phyloP scores from a whole-genome alignment of 2,113 vertebrate species.

The human (Homo sapiens) region GRCh38 chr14:75752501-75753000 shows the following conservation, averaged over 20 bases:
- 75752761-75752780: neutral
- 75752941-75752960: slow-evolving; percentile 96
- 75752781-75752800: neutral
- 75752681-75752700: neutral
- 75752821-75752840: slow-evolving; percentile 13
- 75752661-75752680: neutral
- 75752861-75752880: slow-evolving; percentile 25
- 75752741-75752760: neutral
- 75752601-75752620: neutral
- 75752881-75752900: slow-evolving; percentile 86
- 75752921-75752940: slow-evolving; percentile 95
- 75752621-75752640: slow-evolving; percentile 21
- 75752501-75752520: neutral
- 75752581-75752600: slow-evolving; percentile 3
- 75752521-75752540: neutral
- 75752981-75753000: neutral
- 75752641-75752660: slow-evolving; percentile 35
- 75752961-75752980: slow-evolving; percentile 59
- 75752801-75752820: neutral
- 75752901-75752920: slow-evolving; percentile 97
- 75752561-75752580: slow-evolving; percentile 15
- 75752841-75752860: slow-evolving; percentile 32
- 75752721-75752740: neutral
- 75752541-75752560: neutral
- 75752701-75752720: neutral